A percentile compares a stretch with the other conserved stretches of the same genome.
Evolutionary conservation across 2,888 invertebrate species (phyloP).

Genomic region (Callyntrura sp.): DNA sequence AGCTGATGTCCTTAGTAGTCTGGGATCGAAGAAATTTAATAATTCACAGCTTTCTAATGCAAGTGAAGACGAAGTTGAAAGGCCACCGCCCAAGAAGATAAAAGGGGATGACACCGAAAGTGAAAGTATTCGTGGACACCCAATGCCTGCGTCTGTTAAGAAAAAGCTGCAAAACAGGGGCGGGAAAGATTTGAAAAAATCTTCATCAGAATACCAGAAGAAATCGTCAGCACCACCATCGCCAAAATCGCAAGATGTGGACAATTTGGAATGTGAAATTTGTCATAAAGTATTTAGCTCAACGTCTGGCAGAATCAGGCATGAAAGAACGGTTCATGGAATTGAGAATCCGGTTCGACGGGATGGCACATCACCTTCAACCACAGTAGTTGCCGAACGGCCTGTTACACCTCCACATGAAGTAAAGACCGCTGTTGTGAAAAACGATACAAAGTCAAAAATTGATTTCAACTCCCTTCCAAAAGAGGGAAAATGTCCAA

Average conservation of each 20-base stretch:
- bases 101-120: not conserved
- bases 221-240: not conserved
- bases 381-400: too few species aligned
- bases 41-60: not conserved
- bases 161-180: constrained; percentile 54
- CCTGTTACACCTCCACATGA: not conserved
- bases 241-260: not conserved
- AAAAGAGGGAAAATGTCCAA: constrained; percentile 36
- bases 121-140: constrained; percentile 44
- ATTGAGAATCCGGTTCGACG: too few species aligned
- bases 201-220: too few species aligned
- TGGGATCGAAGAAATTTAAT: constrained; percentile 4
- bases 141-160: constrained; percentile 62
- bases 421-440: not conserved
- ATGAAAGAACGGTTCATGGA: too few species aligned
- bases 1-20: constrained; percentile 58
- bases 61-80: constrained; percentile 4
- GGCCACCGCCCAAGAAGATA: constrained; percentile 45
- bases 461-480: constrained; percentile 22
- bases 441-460: not conserved
- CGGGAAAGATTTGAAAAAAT: not conserved
- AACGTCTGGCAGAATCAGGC: too few species aligned
- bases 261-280: constrained; percentile 60
- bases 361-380: too few species aligned
- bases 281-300: constrained; percentile 55